Evolutionary conservation across 2,888 invertebrate species (phyloP), one percentile per base, ranked within the genome.

Genomic region (Synanthedon vespiformis): DNA sequence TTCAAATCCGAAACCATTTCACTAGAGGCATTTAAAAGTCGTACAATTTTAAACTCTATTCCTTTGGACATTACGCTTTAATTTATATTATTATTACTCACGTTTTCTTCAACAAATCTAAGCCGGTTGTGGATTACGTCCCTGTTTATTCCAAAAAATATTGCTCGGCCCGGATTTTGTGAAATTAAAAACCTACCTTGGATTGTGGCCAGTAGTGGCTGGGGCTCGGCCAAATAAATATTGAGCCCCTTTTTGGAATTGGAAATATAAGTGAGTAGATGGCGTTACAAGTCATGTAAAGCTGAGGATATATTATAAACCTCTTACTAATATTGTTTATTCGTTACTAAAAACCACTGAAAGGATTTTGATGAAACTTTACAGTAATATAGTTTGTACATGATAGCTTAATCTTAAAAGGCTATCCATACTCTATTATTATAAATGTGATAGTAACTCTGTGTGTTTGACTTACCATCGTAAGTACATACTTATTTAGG

Each of bases 121-220:
- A 60, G 56, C 64, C 63, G 58, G 62, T 58, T 53, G 40, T 53
- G 61, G 60, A 65, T 64, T 59, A 60, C 63, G 51, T 61, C 58
- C 58, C 61, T 60, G 57, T 65, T 60, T 63, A 61, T 54, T 60
- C 61, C 58, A 58, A 67, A 70, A 70, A 72, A 68, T 55, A 63
- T 58, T 34, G 57, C 61, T 54, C 57, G 56, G 56, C 52, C 59
- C 58, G 60, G 56, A 63, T 70, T 64, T 62, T 58, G 60, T 60
- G 61, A 73, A 72, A 69, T 75, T 69, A 69, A 70, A 73, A 66
- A 56, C 65, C 57, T 68, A 67, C 67, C 67, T 77, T 76, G 78
- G 73, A 78, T 65, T 64, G 63, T 56, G 59, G 74, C 77, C 76
- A 79, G 73, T 66, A 51, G 56, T 62, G 62, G 55, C 55, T 57